Percentiles rank a stretch among this genome's conserved stretches.
Evolutionary conservation across 2,888 invertebrate species (phyloP).

Genomic region (Agriotes lineatus): DNA sequence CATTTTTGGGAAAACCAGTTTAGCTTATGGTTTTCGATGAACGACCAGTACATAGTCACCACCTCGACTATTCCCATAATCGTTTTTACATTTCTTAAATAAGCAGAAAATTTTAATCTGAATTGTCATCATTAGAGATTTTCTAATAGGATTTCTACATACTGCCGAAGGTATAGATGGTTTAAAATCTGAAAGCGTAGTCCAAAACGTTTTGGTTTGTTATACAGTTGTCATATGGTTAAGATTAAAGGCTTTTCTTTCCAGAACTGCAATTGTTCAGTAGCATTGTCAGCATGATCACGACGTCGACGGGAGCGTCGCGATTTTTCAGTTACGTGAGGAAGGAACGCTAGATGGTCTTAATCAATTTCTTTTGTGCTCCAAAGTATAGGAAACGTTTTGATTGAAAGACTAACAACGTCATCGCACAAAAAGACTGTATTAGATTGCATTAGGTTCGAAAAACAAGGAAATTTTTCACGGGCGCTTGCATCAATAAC

Average conservation of each 20-base stretch:
- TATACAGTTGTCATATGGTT: neutral
- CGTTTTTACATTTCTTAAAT: too few relatives aligned
- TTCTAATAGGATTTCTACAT: too few relatives aligned
- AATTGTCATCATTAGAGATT: too few relatives aligned
- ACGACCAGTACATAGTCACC: too few relatives aligned
- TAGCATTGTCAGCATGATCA: slow-evolving; percentile 6
- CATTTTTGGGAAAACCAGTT: too few relatives aligned
- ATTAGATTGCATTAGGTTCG: neutral
- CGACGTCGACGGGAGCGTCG: neutral
- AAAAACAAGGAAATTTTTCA: slow-evolving; percentile 12
- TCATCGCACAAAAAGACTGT: slow-evolving; percentile 10
- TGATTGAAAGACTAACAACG: slow-evolving; percentile 17
- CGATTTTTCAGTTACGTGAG: slow-evolving; percentile 17
- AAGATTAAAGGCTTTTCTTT: neutral
- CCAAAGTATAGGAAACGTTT: slow-evolving; percentile 13
- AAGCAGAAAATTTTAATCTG: too few relatives aligned
- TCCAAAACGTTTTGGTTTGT: neutral
- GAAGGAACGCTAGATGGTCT: neutral
- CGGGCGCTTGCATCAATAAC: slow-evolving; percentile 15
- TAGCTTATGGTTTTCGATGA: too few relatives aligned
- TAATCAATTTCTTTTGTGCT: slow-evolving; percentile 17
- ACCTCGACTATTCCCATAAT: too few relatives aligned
- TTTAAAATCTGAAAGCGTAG: neutral
- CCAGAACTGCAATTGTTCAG: neutral
- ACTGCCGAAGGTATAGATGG: neutral